These are phyloP conservation scores for Neodon shergylaensis DNA, from an alignment of 2,113 vertebrate species.

Conservation along the genomic window DNA sequence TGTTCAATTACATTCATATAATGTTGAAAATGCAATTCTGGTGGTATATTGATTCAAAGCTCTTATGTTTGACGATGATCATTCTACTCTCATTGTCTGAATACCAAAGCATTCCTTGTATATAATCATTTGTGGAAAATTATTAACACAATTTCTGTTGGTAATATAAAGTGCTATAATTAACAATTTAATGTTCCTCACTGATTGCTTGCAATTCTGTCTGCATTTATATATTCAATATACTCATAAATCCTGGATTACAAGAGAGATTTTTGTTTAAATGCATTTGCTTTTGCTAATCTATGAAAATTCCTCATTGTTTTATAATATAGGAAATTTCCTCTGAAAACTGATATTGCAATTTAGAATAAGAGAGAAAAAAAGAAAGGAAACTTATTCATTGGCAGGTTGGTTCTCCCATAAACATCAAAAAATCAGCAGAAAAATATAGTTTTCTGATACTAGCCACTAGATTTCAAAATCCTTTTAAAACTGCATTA, in stretches of 20 bases:
- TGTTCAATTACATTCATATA: background rate
- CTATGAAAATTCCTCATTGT: background rate
- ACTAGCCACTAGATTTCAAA: background rate
- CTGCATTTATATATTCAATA: slow-evolving; percentile 6
- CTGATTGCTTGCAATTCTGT: slow-evolving; percentile 72
- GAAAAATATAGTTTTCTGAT: background rate
- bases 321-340: background rate
- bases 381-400: background rate
- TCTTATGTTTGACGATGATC: slow-evolving; percentile 79
- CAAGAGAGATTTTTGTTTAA: slow-evolving; percentile 55
- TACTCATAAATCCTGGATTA: slow-evolving; percentile 37
- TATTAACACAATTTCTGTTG: slow-evolving; percentile 61
- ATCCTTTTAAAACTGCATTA: background rate
- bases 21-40: slow-evolving; percentile 39
- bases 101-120: slow-evolving; percentile 61
- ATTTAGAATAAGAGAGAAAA: slow-evolving; percentile 17
- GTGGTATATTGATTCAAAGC: slow-evolving; percentile 71
- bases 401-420: background rate
- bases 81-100: slow-evolving; percentile 66
- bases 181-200: slow-evolving; percentile 76
- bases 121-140: slow-evolving; percentile 78
- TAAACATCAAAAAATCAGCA: background rate
- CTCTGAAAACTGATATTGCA: slow-evolving; percentile 18
- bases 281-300: background rate
- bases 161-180: slow-evolving; percentile 80